phyloP scores from a whole-genome alignment of 2,113 vertebrate genomes.

The Rhinoderma darwinii region DNA sequence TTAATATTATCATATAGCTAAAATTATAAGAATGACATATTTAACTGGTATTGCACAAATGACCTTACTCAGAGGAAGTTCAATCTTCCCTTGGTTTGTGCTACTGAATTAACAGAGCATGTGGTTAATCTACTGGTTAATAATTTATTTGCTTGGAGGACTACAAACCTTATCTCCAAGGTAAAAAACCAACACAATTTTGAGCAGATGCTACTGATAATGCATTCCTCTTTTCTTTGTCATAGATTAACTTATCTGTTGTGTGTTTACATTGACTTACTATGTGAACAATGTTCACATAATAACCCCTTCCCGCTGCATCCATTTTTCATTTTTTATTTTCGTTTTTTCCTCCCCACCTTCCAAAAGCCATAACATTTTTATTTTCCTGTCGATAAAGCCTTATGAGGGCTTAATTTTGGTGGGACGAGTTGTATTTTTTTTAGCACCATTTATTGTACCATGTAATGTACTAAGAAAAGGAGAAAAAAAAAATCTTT shows the following conservation, averaged over 20 bases:
- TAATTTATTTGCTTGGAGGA: neutral
- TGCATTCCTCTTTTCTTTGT: neutral
- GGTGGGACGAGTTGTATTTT: too few relatives aligned
- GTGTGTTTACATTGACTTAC: constrained; percentile 50
- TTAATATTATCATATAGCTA: neutral
- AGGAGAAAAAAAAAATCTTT: too few relatives aligned
- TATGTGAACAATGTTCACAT: constrained; percentile 57
- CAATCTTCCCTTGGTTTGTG: neutral
- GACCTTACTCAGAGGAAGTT: neutral
- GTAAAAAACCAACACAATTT: neutral
- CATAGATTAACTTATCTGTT: neutral
- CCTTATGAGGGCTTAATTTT: too few relatives aligned
- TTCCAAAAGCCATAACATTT: too few relatives aligned
- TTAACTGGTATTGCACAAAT: neutral
- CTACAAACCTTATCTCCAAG: neutral
- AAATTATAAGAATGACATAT: neutral
- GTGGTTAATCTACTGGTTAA: constrained; percentile 11
- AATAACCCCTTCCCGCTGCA: constrained; percentile 52
- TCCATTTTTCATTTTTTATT: too few relatives aligned
- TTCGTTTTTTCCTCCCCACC: too few relatives aligned
- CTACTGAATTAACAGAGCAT: constrained; percentile 8
- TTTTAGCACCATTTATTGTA: too few relatives aligned
- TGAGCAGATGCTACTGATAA: neutral
- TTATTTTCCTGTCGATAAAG: too few relatives aligned
- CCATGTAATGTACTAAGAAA: too few relatives aligned